Base-by-base conservation (phyloP, 2,888 invertebrate genomes). In the Heliconius cydno region DNA sequence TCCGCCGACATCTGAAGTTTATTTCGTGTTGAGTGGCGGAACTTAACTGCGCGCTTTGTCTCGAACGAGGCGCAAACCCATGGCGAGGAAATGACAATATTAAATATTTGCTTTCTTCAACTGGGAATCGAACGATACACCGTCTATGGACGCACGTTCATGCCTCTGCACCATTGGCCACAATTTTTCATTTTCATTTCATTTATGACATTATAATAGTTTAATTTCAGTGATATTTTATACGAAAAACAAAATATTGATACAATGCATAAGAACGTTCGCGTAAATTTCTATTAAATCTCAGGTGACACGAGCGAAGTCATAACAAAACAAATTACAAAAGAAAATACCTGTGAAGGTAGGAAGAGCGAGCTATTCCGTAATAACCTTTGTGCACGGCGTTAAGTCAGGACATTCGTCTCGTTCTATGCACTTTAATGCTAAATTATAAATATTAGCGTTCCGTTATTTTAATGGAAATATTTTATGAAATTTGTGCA, bases 311-410 rank as follows among this genome's bases (percentile, higher is more conserved):
- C 73, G 9, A 73, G 34, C 57, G 30, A 38, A 73, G 22, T 57
- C n/a, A 57, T 38, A 73, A 60, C 25, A 25, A 46, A 70, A 41
- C 15, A 41, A 41, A 70, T 70, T 46, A 19, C 25, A 70, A 73
- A 73, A 60, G 60, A 25, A 72, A 73, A 73, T 73, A 60, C 73
- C 73, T 73, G 60, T 25, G 38, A 34, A 73, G 38, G n/a, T 73
- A 72, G 60, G 25, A 19, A 73, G 34, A n/a, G 72, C 30, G 9
- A 73, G 70, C 15, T 15, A 38, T 73, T 60, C 34, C 9, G 22
- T 60, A 73, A 73, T 73, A 73, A 73, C 73, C 34, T 38, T 73
- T 73, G 60, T 30, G 34, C 9, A 38, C 73, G 60, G 73, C 30
- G 57, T 60, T 15, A 25, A 38, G 60, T 73, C n/a, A n/a, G 15